A percentile compares a stretch with the other conserved stretches of the same genome.
These are phyloP conservation scores for Typhlichthys subterraneus DNA, from an alignment of 2,797 vertebrate species.

Conservation along the genomic window DNA sequence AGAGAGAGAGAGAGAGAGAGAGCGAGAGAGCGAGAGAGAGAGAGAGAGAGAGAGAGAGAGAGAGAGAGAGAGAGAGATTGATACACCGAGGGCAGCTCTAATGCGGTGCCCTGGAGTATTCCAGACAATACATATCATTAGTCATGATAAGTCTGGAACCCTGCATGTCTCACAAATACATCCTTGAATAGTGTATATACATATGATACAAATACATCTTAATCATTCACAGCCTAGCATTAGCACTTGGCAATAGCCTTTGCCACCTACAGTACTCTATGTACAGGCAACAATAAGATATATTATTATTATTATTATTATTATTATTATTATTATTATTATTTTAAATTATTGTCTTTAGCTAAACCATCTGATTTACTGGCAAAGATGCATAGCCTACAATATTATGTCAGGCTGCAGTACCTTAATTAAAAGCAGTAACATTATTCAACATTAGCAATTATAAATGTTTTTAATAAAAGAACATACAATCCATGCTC, in stretches of 20 bases:
- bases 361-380: no score
- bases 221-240: conserved; percentile 29
- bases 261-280: conserved; percentile 46
- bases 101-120: conserved; percentile 60
- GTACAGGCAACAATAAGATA: conserved; percentile 21
- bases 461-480: no score
- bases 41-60: conserved; percentile 1
- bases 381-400: no score
- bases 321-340: no score
- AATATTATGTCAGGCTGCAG: no score
- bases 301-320: no score
- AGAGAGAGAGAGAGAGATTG: conserved; percentile 10
- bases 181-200: conserved; percentile 40
- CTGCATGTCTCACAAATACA: conserved; percentile 36
- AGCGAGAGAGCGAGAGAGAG: conserved; percentile 27
- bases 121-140: conserved; percentile 62
- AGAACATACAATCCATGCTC: no score
- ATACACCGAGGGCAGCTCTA: conserved; percentile 43
- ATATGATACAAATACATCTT: conserved; percentile 35
- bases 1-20: no score
- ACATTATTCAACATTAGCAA: no score
- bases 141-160: conserved; percentile 53
- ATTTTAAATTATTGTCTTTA: no score
- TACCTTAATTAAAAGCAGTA: no score
- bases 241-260: conserved; percentile 53